Evolutionary conservation across 2,888 invertebrate species (phyloP), one percentile per base, ranked within the genome.

Genomic region (Notodonta ziczac): DNA sequence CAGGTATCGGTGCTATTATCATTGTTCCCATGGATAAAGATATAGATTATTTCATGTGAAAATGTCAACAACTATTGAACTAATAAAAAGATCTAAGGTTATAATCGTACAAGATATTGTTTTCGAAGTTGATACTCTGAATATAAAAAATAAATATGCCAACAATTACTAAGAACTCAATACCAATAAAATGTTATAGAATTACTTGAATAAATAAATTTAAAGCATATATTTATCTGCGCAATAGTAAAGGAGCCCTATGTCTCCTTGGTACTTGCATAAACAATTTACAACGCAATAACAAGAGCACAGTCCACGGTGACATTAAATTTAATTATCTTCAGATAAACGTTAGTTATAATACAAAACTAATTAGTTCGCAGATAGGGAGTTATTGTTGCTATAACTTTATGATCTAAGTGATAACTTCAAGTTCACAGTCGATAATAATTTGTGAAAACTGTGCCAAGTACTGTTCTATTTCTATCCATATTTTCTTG

Each of bases 301-400:
- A 14, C 8, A 50, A 54, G 56, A 44, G 40, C 32, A 32, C 59
- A 61, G 69, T 72, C 71, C 73, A 77, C 69, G 73, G 42, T 56
- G 48, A 46, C 67, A 72, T 82, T 72, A 81, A 78, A 69, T 71
- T 68, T 75, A 72, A 77, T 72, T 62, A 78, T 65, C 68, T 55
- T 40, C 35, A 58, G 74, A 78, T 80, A 79, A 67, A 55, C 52
- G 56, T 59, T 59, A 65, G 68, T 69, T 70, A 75, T 75, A 72
- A 59, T 63, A 39, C 62, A 46, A 24, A 50, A 57, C 52, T 58
- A 32, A 55, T 58, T 58, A 24, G 32, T 12, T 57, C 14, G 7
- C 1, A 50, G 9, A 57, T 57, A 57, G 9, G 14, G 32, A 16
- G n/a, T 54, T 52, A 67, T 62, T 64, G 60, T 63, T 59, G 58